Evolutionary conservation across 2,888 invertebrate species (phyloP).

Genomic region (Pandemis heparana): DNA sequence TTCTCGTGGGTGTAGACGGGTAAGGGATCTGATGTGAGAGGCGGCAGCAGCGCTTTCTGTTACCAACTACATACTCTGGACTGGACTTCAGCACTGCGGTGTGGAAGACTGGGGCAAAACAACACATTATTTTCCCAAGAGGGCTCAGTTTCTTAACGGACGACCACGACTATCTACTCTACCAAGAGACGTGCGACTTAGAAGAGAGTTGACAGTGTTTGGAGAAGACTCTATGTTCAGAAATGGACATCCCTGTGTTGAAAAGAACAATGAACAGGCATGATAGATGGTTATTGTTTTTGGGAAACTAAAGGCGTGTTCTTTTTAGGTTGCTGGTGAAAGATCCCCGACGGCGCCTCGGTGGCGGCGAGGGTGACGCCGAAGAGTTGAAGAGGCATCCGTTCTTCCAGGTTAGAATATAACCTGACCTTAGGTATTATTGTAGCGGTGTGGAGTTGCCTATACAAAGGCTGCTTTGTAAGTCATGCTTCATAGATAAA

Average conservation of each 20-base stretch:
- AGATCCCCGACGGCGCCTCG: slow-evolving; percentile 94
- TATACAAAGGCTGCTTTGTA: background rate
- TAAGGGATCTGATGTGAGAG: too few species aligned
- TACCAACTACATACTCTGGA: too few species aligned
- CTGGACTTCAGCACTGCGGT: too few species aligned
- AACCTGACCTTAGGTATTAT: background rate
- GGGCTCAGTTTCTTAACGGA: too few species aligned
- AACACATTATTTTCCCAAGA: too few species aligned
- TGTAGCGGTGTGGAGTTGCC: background rate
- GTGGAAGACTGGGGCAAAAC: too few species aligned
- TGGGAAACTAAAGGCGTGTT: slow-evolving; percentile 5
- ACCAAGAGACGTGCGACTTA: too few species aligned
- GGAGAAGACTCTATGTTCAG: background rate
- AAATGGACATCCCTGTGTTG: too few species aligned
- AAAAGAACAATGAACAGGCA: background rate
- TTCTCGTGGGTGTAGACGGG: too few species aligned
- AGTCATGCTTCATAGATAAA: background rate
- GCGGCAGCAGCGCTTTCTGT: too few species aligned
- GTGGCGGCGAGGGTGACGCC: slow-evolving; percentile 94
- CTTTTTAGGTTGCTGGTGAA: slow-evolving; percentile 91
- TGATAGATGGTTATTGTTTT: too few species aligned
- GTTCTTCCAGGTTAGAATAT: slow-evolving; percentile 91
- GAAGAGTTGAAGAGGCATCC: slow-evolving; percentile 95
- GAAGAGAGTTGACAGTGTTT: background rate
- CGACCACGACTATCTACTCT: too few species aligned